phyloP scores from a whole-genome alignment of 2,888 invertebrate species.

The Thymelicus lineola region DNA sequence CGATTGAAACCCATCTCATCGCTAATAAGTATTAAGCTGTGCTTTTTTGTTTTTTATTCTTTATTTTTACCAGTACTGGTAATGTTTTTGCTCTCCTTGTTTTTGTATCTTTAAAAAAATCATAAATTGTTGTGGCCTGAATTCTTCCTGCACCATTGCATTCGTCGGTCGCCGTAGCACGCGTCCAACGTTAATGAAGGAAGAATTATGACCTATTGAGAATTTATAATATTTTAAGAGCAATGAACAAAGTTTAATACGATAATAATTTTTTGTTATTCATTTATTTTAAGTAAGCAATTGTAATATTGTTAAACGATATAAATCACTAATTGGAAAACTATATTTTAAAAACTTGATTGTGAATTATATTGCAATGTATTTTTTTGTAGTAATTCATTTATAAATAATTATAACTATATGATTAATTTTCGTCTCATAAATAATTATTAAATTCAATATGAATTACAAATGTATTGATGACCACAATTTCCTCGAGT shows the following conservation, averaged over 20 bases:
- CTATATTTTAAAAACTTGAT: neutral
- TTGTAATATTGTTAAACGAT: neutral
- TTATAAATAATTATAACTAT: too few species aligned
- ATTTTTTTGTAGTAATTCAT: neutral
- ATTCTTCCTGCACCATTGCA: too few species aligned
- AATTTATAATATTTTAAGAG: neutral
- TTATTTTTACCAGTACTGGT: conserved; percentile 2
- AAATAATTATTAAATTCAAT: conserved; percentile 1
- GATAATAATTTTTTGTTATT: neutral
- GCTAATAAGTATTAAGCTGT: neutral
- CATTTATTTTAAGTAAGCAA: neutral
- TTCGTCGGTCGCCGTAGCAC: too few species aligned
- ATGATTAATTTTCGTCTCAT: conserved; percentile 11
- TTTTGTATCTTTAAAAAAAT: neutral
- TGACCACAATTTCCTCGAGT: conserved; percentile 19
- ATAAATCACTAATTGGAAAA: neutral
- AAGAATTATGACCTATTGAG: neutral
- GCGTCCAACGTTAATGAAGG: too few species aligned
- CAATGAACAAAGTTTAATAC: conserved; percentile 3
- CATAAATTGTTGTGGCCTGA: too few species aligned
- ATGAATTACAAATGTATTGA: conserved; percentile 8
- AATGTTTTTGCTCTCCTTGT: neutral
- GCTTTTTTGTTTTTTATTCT: neutral
- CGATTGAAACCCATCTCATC: neutral
- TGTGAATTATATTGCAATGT: neutral